These are phyloP conservation scores for Eurytoma californica DNA, from an alignment of 2,888 invertebrate species.

Conservation along the genomic window DNA sequence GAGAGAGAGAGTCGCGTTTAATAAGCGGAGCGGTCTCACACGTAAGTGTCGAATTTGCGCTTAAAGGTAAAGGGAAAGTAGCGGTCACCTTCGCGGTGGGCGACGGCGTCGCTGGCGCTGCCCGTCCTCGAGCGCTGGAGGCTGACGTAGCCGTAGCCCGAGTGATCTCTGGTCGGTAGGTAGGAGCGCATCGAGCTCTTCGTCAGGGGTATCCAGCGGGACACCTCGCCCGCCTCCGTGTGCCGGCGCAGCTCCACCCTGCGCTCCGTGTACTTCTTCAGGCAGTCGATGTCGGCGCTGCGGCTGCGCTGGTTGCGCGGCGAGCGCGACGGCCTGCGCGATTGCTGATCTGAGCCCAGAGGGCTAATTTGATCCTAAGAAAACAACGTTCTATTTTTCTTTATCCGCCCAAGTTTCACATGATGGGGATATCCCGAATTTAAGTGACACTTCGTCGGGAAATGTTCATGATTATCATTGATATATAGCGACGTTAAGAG, in stretches of 20 bases:
- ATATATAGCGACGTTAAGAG: too few species aligned
- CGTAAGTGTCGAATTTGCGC: too few species aligned
- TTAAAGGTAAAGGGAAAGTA: not conserved
- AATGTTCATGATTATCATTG: too few species aligned
- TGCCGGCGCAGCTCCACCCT: conserved; percentile 67
- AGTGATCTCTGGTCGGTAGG: conserved; percentile 52
- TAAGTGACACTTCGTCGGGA: not conserved
- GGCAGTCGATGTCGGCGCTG: conserved; percentile 68
- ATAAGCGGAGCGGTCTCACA: too few species aligned
- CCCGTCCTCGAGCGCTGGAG: conserved; percentile 26
- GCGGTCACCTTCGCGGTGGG: conserved; percentile 24
- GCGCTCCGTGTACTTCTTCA: conserved; percentile 68
- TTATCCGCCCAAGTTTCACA: not conserved
- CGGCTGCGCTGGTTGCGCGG: conserved; percentile 69
- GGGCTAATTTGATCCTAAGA: conserved; percentile 62
- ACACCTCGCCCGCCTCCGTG: conserved; percentile 63
- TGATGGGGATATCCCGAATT: not conserved
- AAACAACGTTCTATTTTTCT: not conserved
- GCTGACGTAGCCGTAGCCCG: not conserved
- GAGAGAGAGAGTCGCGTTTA: too few species aligned
- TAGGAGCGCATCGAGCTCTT: conserved; percentile 22
- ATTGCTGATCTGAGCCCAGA: conserved; percentile 64
- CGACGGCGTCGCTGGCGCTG: conserved; percentile 13
- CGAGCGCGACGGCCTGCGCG: conserved; percentile 67
- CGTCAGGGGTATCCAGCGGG: conserved; percentile 62